Percentiles rank a stretch among this genome's conserved stretches.
phyloP scores from a whole-genome alignment of 2,888 invertebrate species.

The Orthosia gracilis region DNA sequence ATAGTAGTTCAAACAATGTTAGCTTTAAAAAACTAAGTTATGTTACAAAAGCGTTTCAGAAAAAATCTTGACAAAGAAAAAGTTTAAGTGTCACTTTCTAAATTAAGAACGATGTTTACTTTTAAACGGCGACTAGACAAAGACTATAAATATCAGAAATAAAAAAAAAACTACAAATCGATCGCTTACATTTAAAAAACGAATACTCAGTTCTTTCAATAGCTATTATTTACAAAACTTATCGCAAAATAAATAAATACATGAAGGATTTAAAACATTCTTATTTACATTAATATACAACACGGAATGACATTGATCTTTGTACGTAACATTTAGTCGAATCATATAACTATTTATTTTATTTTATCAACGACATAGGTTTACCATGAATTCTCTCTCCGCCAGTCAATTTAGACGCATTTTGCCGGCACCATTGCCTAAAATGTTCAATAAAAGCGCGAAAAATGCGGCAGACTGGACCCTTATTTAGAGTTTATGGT shows the following conservation, averaged over 20 bases:
- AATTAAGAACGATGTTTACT: constrained; percentile 32
- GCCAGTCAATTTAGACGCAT: background rate
- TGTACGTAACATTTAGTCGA: constrained; percentile 86
- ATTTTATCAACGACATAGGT: constrained; percentile 43
- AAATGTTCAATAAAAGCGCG: constrained; percentile 4
- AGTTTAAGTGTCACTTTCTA: constrained; percentile 11
- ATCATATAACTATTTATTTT: constrained; percentile 59
- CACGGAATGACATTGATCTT: constrained; percentile 85
- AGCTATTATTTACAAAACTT: constrained; percentile 84
- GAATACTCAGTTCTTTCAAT: constrained; percentile 76
- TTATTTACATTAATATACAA: constrained; percentile 88
- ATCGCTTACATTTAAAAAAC: constrained; percentile 62
- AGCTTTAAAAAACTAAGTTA: constrained; percentile 43
- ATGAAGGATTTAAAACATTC: constrained; percentile 79
- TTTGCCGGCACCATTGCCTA: too few relatives aligned
- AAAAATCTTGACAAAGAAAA: background rate
- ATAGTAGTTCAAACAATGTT: constrained; percentile 26
- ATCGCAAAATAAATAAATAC: constrained; percentile 81
- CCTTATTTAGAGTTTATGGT: constrained; percentile 1
- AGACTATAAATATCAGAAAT: constrained; percentile 29
- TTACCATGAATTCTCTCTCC: constrained; percentile 25
- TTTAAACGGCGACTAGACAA: constrained; percentile 53
- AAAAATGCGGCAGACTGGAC: background rate
- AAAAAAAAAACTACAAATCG: constrained; percentile 29
- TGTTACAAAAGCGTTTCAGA: constrained; percentile 20